Base-by-base conservation (phyloP, 2,113 vertebrate genomes). In the Nycticryphes semicollaris region DNA sequence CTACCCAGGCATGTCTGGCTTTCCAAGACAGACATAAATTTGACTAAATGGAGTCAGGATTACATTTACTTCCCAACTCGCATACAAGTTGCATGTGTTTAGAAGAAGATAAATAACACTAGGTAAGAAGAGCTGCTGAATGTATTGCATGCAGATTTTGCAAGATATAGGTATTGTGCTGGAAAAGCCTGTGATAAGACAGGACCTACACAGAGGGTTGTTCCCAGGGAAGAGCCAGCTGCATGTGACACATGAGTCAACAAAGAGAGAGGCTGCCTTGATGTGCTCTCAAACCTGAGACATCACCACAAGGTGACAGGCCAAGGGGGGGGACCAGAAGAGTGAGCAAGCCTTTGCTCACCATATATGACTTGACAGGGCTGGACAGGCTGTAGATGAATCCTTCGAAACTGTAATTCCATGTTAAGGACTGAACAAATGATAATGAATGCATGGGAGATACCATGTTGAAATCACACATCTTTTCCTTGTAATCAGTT, bases 81-180 rank as follows among this genome's bases (percentile, higher is more conserved):
- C 17, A 9, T 62, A 25, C 8, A 83, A 41, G 21, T 48, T 78
- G 30, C 56, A 15, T 91, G 54, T 62, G 50, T 82, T 87, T 59
- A 90, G 50, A 69, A 35, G 23, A 88, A 39, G 7, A 0, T 23
- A 68, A 76, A 7, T 72, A 85, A 59, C 17, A 33, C 22, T 41
- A 57, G 53, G 30, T 56, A 75, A 89, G 35, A 95, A 19, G 35
- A 94, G 77, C 77, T 50, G 81, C 30, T 84, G 66, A 68, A 56
- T 3, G 1, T 75, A 70, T 82, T 82, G 93, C 81, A 96, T 93
- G 51, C 8, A 72, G 77, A 89, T 96, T 93, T 89, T 91, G 84
- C 93, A 96, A 95, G 91, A 53, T 53, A 53, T 0, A 4, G 68
- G 73, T 51, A 81, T 45, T 0, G 0, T 51, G 30, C 39, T 95